Evolutionary conservation across 2,888 invertebrate genomes (phyloP).

Genomic region (Troilus luridus): DNA sequence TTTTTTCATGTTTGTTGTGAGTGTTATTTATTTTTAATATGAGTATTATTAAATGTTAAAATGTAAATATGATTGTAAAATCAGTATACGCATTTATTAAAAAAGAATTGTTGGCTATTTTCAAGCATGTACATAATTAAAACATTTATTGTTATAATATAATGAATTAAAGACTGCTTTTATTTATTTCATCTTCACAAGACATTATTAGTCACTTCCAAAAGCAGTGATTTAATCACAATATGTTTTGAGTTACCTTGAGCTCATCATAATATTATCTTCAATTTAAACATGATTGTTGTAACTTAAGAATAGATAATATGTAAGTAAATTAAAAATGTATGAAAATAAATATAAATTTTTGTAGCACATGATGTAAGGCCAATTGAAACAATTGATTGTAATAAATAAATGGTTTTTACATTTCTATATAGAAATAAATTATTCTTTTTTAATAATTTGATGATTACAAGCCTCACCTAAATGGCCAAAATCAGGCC

Average conservation of each 20-base stretch:
- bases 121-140: background rate
- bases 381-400: background rate
- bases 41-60: background rate
- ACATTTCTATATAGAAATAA: background rate
- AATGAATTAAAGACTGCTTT: background rate
- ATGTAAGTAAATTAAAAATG: background rate
- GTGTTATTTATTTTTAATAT: constrained; percentile 3
- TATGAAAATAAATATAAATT: background rate
- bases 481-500: too few relatives aligned
- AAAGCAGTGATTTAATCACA: background rate
- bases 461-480: background rate
- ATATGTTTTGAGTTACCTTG: background rate
- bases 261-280: background rate
- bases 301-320: background rate
- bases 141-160: background rate
- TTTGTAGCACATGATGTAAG: background rate
- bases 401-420: background rate
- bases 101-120: background rate
- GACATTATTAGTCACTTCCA: background rate
- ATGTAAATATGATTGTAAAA: background rate
- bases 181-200: background rate
- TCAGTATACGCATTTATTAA: background rate
- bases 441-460: background rate
- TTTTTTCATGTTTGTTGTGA: background rate
- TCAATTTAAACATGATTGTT: background rate